Percentiles rank a stretch among this genome's conserved stretches.
phyloP scores from a whole-genome alignment of 1,140 invertebrate genomes.

The Heliconius nattereri region DNA sequence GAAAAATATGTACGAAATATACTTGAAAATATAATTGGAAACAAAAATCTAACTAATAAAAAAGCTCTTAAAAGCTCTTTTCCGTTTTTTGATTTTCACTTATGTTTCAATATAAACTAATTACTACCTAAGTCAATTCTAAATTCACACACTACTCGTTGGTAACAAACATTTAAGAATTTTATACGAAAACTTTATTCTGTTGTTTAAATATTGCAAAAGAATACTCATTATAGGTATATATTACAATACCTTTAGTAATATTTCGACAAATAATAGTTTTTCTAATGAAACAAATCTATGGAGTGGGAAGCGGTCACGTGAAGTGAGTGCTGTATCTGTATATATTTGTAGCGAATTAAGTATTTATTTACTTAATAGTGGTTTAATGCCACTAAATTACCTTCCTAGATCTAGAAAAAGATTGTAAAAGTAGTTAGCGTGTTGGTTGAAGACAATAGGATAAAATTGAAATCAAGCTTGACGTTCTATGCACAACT shows the following conservation, averaged over 20 bases:
- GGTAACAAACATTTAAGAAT: neutral
- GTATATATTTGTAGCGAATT: conserved; percentile 39
- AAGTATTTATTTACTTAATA: conserved; percentile 18
- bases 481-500: conserved; percentile 10
- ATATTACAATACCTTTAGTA: neutral
- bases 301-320: conserved; percentile 48
- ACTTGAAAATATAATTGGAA: no score
- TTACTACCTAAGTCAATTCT: conserved; percentile 3
- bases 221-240: neutral
- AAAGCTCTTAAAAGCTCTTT: no score
- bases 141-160: neutral
- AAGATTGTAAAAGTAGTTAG: conserved; percentile 12
- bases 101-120: neutral
- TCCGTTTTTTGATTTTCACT: neutral
- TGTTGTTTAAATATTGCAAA: neutral
- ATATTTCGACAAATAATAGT: neutral
- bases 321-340: conserved; percentile 44
- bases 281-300: conserved; percentile 18
- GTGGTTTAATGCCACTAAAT: neutral
- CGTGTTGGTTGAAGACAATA: conserved; percentile 8
- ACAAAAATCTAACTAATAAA: no score
- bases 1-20: no score
- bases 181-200: neutral
- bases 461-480: neutral
- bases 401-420: conserved; percentile 20